phyloP scores from a whole-genome alignment of 2,113 vertebrate species.

The Gymnorhina tibicen region DNA sequence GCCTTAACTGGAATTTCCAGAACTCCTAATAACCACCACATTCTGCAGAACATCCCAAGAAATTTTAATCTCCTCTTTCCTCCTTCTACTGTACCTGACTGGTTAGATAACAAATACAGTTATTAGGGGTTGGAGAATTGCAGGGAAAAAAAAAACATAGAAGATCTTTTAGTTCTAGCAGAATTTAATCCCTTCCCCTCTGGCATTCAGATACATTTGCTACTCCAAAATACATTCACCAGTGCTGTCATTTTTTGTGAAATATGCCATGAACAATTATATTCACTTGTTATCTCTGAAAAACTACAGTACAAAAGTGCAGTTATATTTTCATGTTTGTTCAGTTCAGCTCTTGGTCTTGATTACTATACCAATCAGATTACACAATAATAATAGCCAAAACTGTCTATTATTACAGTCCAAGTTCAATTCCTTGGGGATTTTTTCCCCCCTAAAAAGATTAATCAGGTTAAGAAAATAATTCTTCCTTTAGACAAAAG shows the following conservation, averaged over 20 bases:
- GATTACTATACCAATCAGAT: neutral
- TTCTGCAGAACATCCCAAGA: neutral
- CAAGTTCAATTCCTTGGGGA: neutral
- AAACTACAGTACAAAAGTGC: neutral
- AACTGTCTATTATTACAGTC: neutral
- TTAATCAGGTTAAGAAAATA: neutral
- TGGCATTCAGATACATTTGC: neutral
- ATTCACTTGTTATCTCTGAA: neutral
- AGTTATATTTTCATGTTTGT: neutral
- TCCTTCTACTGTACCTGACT: neutral
- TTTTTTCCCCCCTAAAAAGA: rapidly evolving
- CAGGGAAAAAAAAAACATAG: neutral
- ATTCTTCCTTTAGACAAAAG: neutral
- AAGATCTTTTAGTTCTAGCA: neutral
- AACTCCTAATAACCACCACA: neutral
- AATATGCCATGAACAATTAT: neutral
- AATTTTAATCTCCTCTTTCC: neutral
- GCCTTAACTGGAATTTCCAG: neutral
- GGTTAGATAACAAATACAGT: neutral
- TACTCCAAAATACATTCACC: neutral
- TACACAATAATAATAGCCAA: neutral
- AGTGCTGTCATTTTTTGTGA: conserved; percentile 1
- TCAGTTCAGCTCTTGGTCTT: neutral
- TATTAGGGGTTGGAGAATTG: neutral
- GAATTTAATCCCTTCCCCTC: neutral